These are phyloP conservation scores for Otis tarda DNA, from an alignment of 2,113 vertebrate genomes.

Conservation along the genomic window DNA sequence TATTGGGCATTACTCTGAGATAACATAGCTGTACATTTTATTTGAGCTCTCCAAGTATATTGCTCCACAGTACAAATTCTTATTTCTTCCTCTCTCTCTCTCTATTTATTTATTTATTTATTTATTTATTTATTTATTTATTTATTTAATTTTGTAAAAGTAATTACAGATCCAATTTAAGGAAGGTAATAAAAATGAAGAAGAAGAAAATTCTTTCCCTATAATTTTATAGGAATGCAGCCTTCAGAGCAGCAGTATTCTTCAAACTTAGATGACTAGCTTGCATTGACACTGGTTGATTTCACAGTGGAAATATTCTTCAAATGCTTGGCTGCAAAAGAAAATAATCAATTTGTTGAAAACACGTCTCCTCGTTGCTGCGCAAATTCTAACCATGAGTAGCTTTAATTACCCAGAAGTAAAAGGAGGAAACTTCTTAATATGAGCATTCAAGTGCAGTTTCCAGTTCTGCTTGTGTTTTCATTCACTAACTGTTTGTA, in stretches of 20 bases:
- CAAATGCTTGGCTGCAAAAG: background rate
- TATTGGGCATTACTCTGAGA: background rate
- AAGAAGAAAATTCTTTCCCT: background rate
- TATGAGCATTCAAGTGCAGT: background rate
- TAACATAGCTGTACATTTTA: background rate
- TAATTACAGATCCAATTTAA: slow-evolving; percentile 1
- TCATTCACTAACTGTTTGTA: background rate
- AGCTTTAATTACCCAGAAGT: slow-evolving; percentile 8
- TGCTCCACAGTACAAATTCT: background rate
- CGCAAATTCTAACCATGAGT: background rate
- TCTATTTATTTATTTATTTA: background rate
- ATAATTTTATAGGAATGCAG: background rate
- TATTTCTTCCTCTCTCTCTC: background rate
- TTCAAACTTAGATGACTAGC: background rate
- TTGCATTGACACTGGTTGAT: background rate
- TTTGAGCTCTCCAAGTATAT: background rate
- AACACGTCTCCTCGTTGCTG: background rate
- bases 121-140: background rate
- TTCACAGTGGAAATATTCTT: slow-evolving; percentile 16
- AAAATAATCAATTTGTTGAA: slow-evolving; percentile 12
- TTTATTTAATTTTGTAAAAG: background rate
- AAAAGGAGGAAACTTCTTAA: background rate
- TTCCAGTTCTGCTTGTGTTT: background rate
- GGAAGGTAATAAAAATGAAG: background rate
- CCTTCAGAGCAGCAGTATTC: background rate